Evolutionary conservation across 2,113 vertebrate species (phyloP).

Genomic region (Pedetes capensis): DNA sequence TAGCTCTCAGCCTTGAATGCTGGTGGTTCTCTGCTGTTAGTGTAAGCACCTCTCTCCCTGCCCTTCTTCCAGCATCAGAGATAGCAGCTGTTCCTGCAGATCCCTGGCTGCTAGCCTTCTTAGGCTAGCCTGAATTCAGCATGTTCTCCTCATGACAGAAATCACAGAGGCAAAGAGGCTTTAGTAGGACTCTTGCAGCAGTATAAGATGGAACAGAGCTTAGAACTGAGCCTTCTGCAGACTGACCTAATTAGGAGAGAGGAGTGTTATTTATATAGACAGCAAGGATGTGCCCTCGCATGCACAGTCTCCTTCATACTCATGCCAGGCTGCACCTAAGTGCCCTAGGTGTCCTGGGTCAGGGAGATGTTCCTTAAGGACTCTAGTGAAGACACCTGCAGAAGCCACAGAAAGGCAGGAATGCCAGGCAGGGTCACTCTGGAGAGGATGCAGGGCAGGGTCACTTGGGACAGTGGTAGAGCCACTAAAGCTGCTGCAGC

Average conservation of each 20-base stretch:
- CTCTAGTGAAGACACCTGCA: too few species aligned
- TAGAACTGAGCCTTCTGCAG: not conserved
- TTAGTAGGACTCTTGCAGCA: not conserved
- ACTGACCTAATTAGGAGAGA: not conserved
- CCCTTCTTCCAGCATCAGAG: not conserved
- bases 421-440: not conserved
- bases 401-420: not conserved
- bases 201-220: not conserved
- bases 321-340: not conserved
- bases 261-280: too few species aligned
- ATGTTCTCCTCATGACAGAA: not conserved
- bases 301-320: not conserved
- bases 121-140: not conserved
- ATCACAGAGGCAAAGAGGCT: not conserved
- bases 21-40: too few species aligned
- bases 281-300: not conserved
- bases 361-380: not conserved
- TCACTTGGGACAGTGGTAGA: not conserved
- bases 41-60: not conserved
- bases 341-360: not conserved
- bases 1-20: too few species aligned
- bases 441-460: not conserved
- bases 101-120: not conserved
- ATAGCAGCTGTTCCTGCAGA: not conserved
- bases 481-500: not conserved